Percentiles rank a stretch among this genome's conserved stretches.
phyloP scores from a whole-genome alignment of 2,888 invertebrate genomes.

The Acrobeloides nanus region DNA sequence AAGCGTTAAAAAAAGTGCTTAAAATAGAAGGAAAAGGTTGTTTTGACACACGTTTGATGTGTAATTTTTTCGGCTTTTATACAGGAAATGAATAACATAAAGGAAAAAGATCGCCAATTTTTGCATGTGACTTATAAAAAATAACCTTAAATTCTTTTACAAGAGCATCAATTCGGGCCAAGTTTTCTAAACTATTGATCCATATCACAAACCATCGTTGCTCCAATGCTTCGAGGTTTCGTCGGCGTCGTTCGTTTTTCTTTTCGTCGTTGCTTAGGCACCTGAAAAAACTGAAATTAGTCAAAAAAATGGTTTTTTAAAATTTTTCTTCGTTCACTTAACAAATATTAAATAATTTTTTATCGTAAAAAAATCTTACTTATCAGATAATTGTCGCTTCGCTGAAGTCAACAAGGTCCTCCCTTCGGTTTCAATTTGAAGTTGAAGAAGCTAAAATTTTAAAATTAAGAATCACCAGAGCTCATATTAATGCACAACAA shows the following conservation, averaged over 20 bases:
- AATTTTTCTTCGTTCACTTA: conserved; percentile 1
- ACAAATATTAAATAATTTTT: background rate
- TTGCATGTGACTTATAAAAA: too few species aligned
- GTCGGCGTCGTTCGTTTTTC: conserved; percentile 1
- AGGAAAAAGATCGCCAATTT: too few species aligned
- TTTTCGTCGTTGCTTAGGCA: background rate
- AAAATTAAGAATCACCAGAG: conserved; percentile 1
- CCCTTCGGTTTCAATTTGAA: conserved; percentile 31
- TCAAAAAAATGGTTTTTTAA: background rate
- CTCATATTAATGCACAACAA: too few species aligned
- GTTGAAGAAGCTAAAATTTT: conserved; percentile 24
- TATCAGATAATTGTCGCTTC: conserved; percentile 5
- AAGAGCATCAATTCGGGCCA: too few species aligned
- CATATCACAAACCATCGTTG: conserved; percentile 6
- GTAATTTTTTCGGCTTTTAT: too few species aligned
- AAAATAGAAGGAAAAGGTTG: too few species aligned
- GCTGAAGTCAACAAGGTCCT: conserved; percentile 11
- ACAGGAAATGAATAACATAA: too few species aligned
- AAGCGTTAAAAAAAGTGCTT: too few species aligned
- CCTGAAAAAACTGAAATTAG: background rate
- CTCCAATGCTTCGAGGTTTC: conserved; percentile 10
- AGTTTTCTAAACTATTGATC: too few species aligned
- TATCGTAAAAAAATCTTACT: conserved; percentile 9
- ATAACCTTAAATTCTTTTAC: too few species aligned
- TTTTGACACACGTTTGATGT: too few species aligned